Conservation (phyloP, 2,113 vertebrate species). For the Pongo abelii region DNA sequence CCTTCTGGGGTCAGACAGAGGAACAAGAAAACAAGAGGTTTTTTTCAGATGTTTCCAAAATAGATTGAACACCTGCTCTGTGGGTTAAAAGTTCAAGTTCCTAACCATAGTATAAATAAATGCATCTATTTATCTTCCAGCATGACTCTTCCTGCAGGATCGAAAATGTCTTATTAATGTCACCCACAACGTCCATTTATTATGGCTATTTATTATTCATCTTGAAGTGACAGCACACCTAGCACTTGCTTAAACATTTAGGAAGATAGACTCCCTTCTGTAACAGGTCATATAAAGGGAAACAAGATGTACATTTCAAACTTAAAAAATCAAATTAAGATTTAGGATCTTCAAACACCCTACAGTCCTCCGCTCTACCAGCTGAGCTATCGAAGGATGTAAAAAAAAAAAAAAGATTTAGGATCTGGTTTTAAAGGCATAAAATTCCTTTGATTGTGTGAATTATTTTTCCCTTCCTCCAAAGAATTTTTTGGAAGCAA, state of each 20-base stretch:
- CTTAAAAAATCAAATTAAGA: constrained; percentile 13
- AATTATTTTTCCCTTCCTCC: background rate
- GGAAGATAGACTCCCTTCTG: background rate
- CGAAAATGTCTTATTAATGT: constrained; percentile 60
- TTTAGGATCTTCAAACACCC: rapidly evolving
- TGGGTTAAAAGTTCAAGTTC: constrained; percentile 64
- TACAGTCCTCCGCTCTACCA: constrained; percentile 94
- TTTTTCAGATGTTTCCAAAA: constrained; percentile 47
- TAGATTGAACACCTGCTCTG: constrained; percentile 40
- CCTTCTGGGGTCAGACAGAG: constrained; percentile 7
- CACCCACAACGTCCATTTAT: constrained; percentile 51
- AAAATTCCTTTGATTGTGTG: background rate
- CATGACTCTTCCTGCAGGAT: constrained; percentile 36
- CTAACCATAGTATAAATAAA: constrained; percentile 60
- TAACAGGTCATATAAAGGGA: background rate
- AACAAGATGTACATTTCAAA: background rate
- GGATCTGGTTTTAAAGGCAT: background rate
- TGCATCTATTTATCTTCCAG: constrained; percentile 54
- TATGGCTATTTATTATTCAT: constrained; percentile 57
- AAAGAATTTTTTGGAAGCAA: background rate
- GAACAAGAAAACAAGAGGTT: constrained; percentile 27
- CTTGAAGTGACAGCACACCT: constrained; percentile 21
- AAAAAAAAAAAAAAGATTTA: background rate
- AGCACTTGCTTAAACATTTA: constrained; percentile 44
- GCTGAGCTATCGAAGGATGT: constrained; percentile 90